Evolutionary conservation across 2,797 vertebrate species (phyloP), one percentile per base, ranked within the genome.

Genomic region (Ctenosaura bakeri): DNA sequence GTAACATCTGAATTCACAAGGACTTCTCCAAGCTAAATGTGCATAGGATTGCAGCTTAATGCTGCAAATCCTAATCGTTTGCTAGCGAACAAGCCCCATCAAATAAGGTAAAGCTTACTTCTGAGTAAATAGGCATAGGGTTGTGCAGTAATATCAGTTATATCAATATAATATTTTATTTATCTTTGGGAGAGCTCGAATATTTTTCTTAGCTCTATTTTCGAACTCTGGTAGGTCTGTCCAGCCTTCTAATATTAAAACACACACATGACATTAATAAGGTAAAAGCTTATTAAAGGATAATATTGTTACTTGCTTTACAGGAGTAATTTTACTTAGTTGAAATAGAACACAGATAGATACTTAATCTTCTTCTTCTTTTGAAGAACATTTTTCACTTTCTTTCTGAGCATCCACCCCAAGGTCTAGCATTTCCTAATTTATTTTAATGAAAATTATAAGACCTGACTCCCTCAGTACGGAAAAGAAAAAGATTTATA

Each of bases 401-500:
- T 95, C 89, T 95, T 84, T 90, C 88, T 88, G 94, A 94, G 92
- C 91, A 85, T 94, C 94, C 95, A 94, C 94, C 89, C 86, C 94
- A 94, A 93, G 94, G 91, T 95, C 94, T 92, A 93, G 86, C 94
- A 94, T 93, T 93, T 93, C 92, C 89, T 94, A 94, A 96, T 94
- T 96, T 95, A 94, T 97, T 97, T 95, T 95, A 96, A 96, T 96
- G 97, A 94, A 96, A 96, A 97, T 92, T 90, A 97, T 95, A 97
- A 96, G 95, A 94, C 94, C 77, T 32, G 79, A 94, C 93, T 94
- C 90, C 93, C 93, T 88, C 79, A 95, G 90, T 94, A 90, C 91
- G 73, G 94, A 91, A 52, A 46, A 66, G 95, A 93, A 86, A 62
- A 95, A 97, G 97, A 97, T 97, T 97, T 96, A 96, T 97, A 97